These are phyloP conservation scores for Brachirus orientalis DNA, from an alignment of 2,113 vertebrate species.

Conservation along the genomic window DNA sequence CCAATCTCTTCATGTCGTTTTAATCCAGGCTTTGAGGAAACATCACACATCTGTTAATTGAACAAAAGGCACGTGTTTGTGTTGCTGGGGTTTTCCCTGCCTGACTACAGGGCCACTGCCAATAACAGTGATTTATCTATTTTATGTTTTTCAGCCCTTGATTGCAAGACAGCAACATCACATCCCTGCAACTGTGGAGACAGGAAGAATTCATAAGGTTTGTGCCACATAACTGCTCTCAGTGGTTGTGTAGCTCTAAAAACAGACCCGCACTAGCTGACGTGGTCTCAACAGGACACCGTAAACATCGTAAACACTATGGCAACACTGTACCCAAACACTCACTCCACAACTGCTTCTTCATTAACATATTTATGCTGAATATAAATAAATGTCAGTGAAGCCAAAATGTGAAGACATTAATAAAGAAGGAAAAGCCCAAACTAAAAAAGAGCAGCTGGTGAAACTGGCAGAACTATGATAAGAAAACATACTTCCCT, in stretches of 20 bases:
- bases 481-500: too few relatives aligned
- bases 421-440: background rate
- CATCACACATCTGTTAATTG: background rate
- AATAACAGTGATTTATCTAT: background rate
- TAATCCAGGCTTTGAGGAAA: background rate
- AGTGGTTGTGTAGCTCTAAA: background rate
- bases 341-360: background rate
- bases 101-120: background rate
- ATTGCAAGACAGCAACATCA: background rate
- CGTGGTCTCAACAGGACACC: background rate
- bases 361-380: slow-evolving; percentile 5
- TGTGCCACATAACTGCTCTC: slow-evolving; percentile 3
- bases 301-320: background rate
- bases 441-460: background rate
- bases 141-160: background rate
- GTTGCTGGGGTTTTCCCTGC: background rate
- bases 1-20: background rate
- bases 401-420: background rate
- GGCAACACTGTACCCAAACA: too few relatives aligned
- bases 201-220: slow-evolving; percentile 7
- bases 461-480: background rate
- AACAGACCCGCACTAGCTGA: background rate
- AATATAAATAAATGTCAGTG: background rate
- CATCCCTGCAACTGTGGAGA: background rate
- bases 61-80: background rate